These are phyloP conservation scores for Thalpophila matura DNA, from an alignment of 2,888 invertebrate genomes.

Conservation along the genomic window DNA sequence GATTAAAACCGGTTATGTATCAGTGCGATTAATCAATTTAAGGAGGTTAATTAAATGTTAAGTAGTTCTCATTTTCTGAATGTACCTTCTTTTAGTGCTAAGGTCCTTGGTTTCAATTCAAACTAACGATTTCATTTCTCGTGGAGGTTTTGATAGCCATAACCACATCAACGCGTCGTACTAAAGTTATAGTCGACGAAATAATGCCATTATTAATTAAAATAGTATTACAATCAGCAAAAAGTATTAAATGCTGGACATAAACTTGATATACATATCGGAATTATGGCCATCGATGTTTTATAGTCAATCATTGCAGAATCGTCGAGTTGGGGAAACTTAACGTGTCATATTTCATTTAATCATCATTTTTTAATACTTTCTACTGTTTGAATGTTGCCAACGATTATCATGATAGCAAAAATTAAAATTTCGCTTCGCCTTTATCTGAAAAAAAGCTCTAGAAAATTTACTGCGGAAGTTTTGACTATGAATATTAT, in stretches of 20 bases:
- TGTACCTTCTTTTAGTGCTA: constrained; percentile 25
- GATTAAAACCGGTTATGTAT: constrained; percentile 16
- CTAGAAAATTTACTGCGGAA: constrained; percentile 13
- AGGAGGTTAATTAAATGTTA: constrained; percentile 16
- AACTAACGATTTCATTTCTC: constrained; percentile 39
- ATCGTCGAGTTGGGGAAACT: constrained; percentile 29
- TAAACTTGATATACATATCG: constrained; percentile 77
- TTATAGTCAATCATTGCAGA: constrained; percentile 43
- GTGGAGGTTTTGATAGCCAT: constrained; percentile 24
- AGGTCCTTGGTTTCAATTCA: constrained; percentile 41
- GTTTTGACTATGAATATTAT: constrained; percentile 2
- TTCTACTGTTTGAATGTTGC: constrained; percentile 26
- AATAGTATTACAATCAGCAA: constrained; percentile 64
- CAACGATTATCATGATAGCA: constrained; percentile 10
- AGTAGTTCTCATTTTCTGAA: constrained; percentile 39
- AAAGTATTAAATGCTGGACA: constrained; percentile 58
- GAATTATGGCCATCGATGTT: constrained; percentile 54
- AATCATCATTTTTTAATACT: constrained; percentile 10
- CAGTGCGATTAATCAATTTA: constrained; percentile 33
- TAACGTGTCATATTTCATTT: constrained; percentile 2
- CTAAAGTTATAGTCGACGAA: constrained; percentile 33
- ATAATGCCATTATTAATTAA: constrained; percentile 62
- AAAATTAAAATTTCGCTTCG: constrained; percentile 11
- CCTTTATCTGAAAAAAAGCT: constrained; percentile 17
- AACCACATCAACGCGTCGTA: constrained; percentile 29